Base-by-base conservation (phyloP, 2,113 vertebrate species). In the Naja naja region DNA sequence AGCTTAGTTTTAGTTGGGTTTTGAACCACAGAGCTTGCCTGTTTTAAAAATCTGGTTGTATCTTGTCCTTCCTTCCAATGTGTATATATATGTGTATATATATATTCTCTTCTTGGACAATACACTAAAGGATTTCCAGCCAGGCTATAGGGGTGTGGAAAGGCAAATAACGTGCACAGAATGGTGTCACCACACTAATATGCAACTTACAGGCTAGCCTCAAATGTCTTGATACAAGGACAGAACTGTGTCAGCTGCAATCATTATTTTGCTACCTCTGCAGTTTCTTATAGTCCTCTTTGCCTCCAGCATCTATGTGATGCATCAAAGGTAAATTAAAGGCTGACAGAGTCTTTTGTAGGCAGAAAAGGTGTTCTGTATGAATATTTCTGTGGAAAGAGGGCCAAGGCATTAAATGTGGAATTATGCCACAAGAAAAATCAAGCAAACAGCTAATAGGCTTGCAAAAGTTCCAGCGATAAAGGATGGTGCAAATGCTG, bases 11-110 rank as follows among this genome's bases (percentile, higher is more conserved):
- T 95, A 95, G 92, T 95, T 95, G 92, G 34, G 93, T 94, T 96
- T 96, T 95, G 94, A 94, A 94, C 94, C 95, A 96, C 92, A 94
- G 94, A 96, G 94, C 95, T 93, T 93, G 94, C 92, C 95, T 92
- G 92, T 94, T 94, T 95, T 95, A 94, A 94, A 97, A 95, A 94
- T 95, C 90, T 95, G 93, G 94, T 90, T 43, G n/a, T 60, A 89
- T 16, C 4, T 47, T 60, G 12, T 43, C 88, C 55, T 45, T 89
- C 25, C 39, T 25, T 81, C 14, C 43, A 55, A 0, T 18, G 30
- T 34, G 2, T 8, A 18, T 2, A 11, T 47, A 6, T 47, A 6
- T 47, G 1, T 47, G 45, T 45, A 4, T 45, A 4, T 45, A 4
- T 64, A 12, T 64, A 30, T 30, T 64, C 25, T 30, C 27, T 64